Conservation (phyloP, 2,113 vertebrate species). For the Phrynosoma platyrhinos region DNA sequence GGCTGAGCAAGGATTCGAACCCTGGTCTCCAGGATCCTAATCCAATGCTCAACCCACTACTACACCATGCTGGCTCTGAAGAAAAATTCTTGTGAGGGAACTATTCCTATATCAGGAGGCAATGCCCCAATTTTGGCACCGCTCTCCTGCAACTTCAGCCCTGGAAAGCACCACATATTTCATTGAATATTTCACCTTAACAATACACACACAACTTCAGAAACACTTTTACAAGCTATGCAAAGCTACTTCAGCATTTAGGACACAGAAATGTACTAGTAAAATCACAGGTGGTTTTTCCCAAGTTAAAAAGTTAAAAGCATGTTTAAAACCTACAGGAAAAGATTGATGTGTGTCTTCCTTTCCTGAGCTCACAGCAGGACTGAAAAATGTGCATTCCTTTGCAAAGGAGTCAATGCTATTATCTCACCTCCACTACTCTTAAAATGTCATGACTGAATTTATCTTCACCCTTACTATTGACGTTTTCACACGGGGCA, state of each 20-base stretch:
- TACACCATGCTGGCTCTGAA: too few relatives aligned
- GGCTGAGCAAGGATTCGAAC: too few relatives aligned
- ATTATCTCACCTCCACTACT: not conserved
- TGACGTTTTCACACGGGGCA: too few relatives aligned
- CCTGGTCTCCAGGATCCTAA: too few relatives aligned
- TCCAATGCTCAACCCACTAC: too few relatives aligned
- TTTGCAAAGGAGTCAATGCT: not conserved
- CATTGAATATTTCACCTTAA: not conserved
- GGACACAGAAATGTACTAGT: not conserved
- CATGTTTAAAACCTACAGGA: not conserved
- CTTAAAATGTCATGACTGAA: not conserved
- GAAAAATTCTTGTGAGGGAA: too few relatives aligned
- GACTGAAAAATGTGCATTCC: not conserved
- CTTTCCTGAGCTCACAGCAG: not conserved
- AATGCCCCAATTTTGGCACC: too few relatives aligned
- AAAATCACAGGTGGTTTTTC: not conserved
- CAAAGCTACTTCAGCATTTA: not conserved
- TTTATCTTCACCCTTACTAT: not conserved
- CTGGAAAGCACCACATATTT: not conserved
- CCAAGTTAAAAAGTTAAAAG: not conserved
- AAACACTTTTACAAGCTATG: not conserved
- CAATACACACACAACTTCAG: not conserved
- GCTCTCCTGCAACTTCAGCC: too few relatives aligned
- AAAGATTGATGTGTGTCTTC: too few relatives aligned
- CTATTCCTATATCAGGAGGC: too few relatives aligned